Evolutionary conservation across 2,797 vertebrate genomes (phyloP).

Genomic region (Thripadectes ignobilis): DNA sequence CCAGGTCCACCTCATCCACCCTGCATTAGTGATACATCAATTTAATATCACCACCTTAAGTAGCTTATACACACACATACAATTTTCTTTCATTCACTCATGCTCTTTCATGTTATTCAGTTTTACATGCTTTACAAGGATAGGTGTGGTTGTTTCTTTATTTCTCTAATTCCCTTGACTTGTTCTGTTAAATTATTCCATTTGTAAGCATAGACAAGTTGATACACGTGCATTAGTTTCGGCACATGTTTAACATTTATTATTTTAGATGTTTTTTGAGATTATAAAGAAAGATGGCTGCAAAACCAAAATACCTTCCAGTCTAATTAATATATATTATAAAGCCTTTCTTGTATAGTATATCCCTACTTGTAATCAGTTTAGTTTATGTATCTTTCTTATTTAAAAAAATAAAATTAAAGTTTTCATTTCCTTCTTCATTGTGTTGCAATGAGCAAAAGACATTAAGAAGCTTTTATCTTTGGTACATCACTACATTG

Average conservation of each 20-base stretch:
- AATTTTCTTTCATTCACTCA: slow-evolving; percentile 44
- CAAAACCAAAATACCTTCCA: neutral
- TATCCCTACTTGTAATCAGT: neutral
- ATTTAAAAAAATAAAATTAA: neutral
- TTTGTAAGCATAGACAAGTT: slow-evolving; percentile 44
- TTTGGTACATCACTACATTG: neutral
- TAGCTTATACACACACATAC: slow-evolving; percentile 7
- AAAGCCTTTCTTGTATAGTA: neutral
- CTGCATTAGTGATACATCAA: neutral
- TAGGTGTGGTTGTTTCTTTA: slow-evolving; percentile 41
- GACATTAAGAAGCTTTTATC: neutral
- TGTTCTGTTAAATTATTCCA: slow-evolving; percentile 50
- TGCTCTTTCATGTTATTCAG: slow-evolving; percentile 38
- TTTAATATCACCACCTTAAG: slow-evolving; percentile 46
- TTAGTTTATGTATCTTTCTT: neutral
- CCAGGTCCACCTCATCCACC: slow-evolving; percentile 19
- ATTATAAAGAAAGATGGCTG: slow-evolving; percentile 18
- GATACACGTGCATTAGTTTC: neutral
- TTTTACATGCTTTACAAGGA: slow-evolving; percentile 32
- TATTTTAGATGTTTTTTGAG: slow-evolving; percentile 25
- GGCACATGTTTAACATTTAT: slow-evolving; percentile 28
- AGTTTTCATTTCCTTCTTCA: neutral
- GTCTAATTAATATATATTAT: slow-evolving; percentile 27
- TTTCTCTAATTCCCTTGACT: slow-evolving; percentile 37
- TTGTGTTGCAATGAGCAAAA: neutral